Conservation (phyloP, 2,888 invertebrate species). For the Drosophila meridionalis region DNA sequence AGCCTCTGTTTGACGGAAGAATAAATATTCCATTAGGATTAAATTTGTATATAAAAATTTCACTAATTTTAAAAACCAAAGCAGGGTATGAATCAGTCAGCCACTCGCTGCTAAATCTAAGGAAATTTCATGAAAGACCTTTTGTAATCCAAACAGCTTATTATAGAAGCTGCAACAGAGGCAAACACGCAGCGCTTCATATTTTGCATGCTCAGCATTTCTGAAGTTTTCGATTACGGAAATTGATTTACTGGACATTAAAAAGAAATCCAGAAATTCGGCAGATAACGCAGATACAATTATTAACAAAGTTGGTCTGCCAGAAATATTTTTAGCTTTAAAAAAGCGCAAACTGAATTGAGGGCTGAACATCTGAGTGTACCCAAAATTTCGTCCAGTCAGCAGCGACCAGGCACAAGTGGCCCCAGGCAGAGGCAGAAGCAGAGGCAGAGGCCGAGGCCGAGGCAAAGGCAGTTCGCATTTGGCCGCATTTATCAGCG, state of each 20-base stretch:
- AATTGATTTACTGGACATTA: constrained; percentile 6
- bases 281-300: not conserved
- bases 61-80: not conserved
- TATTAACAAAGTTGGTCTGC: not conserved
- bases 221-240: constrained; percentile 2
- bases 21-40: too few species aligned
- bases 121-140: not conserved
- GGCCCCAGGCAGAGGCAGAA: not conserved
- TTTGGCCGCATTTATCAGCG: constrained; percentile 68
- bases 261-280: constrained; percentile 1
- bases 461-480: constrained; percentile 25
- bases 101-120: not conserved
- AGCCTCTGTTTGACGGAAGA: too few species aligned
- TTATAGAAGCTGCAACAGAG: constrained; percentile 10
- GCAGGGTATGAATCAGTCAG: not conserved
- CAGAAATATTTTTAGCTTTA: constrained; percentile 17
- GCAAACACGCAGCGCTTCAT: not conserved
- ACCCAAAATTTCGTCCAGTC: constrained; percentile 10
- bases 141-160: constrained; percentile 1
- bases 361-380: constrained; percentile 10
- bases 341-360: constrained; percentile 40
- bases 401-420: constrained; percentile 24
- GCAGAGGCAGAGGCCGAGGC: too few species aligned
- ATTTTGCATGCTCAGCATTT: constrained; percentile 1
- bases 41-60: not conserved